Evolutionary conservation across 2,888 invertebrate genomes (phyloP).

Genomic region (Epinotia ramella): DNA sequence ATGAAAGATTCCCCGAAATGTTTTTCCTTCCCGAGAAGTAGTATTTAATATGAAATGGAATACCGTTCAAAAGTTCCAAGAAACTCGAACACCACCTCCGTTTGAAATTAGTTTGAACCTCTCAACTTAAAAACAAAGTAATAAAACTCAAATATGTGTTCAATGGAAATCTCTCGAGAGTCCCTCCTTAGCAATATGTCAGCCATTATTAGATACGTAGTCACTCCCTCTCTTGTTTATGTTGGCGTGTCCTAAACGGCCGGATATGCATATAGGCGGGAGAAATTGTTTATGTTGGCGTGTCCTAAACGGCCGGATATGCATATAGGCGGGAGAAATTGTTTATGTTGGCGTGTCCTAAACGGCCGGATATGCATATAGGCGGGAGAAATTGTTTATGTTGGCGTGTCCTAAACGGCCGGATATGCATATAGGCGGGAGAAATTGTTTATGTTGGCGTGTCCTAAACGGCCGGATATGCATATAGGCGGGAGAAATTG

Average conservation of each 20-base stretch:
- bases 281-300: conserved; percentile 41
- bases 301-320: conserved; percentile 37
- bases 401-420: conserved; percentile 30
- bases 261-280: conserved; percentile 38
- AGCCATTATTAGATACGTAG: conserved; percentile 31
- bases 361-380: conserved; percentile 40
- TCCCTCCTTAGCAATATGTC: conserved; percentile 20
- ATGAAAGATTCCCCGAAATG: no score
- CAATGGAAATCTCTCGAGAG: background rate
- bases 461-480: conserved; percentile 38
- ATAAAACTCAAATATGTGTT: background rate
- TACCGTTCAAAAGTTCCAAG: no score
- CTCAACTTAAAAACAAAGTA: background rate
- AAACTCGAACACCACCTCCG: no score
- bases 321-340: conserved; percentile 35
- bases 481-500: conserved; percentile 35
- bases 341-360: conserved; percentile 34
- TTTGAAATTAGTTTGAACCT: background rate
- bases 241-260: conserved; percentile 27
- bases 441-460: conserved; percentile 37
- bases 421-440: conserved; percentile 38
- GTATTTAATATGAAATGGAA: no score
- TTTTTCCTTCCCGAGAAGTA: no score
- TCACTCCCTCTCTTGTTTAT: conserved; percentile 26
- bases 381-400: conserved; percentile 39